These are phyloP conservation scores for Cuniculus paca DNA, from an alignment of 2,797 vertebrate species.

Conservation along the genomic window DNA sequence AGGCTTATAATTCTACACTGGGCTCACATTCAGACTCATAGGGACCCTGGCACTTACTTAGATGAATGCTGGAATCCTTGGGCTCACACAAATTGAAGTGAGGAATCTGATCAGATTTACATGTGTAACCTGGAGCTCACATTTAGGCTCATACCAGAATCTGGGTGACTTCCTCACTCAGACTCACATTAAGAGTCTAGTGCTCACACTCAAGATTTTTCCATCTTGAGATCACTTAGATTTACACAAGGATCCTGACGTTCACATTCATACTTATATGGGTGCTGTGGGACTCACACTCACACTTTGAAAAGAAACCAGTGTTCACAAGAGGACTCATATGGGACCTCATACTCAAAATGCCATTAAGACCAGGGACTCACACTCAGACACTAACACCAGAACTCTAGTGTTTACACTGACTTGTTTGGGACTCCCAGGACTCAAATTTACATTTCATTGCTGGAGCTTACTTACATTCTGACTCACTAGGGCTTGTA, in stretches of 20 bases:
- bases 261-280: neutral
- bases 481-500: neutral
- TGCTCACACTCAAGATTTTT: neutral
- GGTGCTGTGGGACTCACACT: neutral
- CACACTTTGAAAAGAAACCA: neutral
- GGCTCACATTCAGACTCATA: neutral
- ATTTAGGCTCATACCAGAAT: neutral
- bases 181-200: neutral
- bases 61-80: neutral
- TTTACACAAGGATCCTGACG: neutral
- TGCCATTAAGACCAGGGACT: neutral
- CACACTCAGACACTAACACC: neutral
- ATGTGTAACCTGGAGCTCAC: neutral
- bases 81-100: neutral
- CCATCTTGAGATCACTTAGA: neutral
- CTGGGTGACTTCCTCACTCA: neutral
- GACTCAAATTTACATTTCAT: neutral
- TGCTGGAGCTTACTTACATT: neutral
- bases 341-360: neutral
- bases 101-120: neutral
- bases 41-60: neutral
- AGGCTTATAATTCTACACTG: neutral
- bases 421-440: constrained; percentile 14
- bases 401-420: neutral
- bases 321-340: neutral